phyloP scores from a whole-genome alignment of 2,113 vertebrate species.

The Micromys minutus region DNA sequence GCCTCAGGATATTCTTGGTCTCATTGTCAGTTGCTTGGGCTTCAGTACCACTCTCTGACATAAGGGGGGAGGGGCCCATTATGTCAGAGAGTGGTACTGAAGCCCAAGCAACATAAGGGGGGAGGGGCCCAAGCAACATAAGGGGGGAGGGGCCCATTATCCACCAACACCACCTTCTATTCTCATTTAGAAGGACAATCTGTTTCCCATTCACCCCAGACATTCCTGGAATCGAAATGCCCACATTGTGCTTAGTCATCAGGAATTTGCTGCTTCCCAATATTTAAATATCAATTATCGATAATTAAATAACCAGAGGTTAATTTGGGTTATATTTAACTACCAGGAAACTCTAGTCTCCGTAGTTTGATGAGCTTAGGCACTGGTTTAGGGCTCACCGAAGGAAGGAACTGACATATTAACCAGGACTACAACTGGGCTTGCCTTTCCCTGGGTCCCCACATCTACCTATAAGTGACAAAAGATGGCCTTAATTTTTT shows the following conservation, averaged over 20 bases:
- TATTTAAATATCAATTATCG: slow-evolving; percentile 17
- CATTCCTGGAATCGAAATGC: slow-evolving; percentile 47
- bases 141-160: background rate
- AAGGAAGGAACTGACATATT: slow-evolving; percentile 20
- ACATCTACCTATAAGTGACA: background rate
- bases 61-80: background rate
- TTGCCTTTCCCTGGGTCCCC: background rate
- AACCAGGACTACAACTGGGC: background rate
- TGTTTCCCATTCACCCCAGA: background rate
- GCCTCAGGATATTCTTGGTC: background rate
- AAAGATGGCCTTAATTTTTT: background rate
- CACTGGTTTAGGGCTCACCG: background rate
- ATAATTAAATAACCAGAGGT: background rate
- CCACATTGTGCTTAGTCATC: slow-evolving; percentile 4
- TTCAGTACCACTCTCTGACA: background rate
- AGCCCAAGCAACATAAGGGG: too few relatives aligned
- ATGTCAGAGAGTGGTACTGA: too few relatives aligned
- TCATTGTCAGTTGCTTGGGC: background rate
- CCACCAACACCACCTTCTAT: background rate
- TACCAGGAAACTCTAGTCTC: background rate
- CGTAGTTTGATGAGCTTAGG: background rate
- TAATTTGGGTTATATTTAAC: background rate
- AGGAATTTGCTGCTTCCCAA: background rate
- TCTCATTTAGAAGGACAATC: slow-evolving; percentile 34
- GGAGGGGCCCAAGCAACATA: too few relatives aligned